A percentile compares a stretch with the other conserved stretches of the same genome.
phyloP scores from a whole-genome alignment of 2,888 invertebrate species.

The Cantharis rustica region DNA sequence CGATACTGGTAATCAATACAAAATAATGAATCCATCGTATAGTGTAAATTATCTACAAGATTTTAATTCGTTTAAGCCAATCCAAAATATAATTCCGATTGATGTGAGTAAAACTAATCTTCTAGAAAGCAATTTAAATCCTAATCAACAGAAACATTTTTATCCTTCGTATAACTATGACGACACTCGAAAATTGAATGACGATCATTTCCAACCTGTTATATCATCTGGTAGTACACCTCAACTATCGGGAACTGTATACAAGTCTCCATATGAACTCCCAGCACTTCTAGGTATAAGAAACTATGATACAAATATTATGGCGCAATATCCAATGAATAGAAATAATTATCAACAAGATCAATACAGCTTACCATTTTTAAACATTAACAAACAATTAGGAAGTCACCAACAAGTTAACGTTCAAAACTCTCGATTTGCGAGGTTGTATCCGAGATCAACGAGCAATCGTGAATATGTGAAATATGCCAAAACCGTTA shows the following conservation, averaged over 20 bases:
- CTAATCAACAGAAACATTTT: background rate
- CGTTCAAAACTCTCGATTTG: slow-evolving; percentile 31
- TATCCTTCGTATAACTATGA: background rate
- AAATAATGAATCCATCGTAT: background rate
- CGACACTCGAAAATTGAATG: slow-evolving; percentile 9
- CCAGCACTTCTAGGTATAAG: slow-evolving; percentile 58
- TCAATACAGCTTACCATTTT: background rate
- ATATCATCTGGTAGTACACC: slow-evolving; percentile 28
- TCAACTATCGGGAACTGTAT: slow-evolving; percentile 33
- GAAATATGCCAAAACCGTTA: slow-evolving; percentile 40
- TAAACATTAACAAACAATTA: background rate
- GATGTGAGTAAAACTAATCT: slow-evolving; percentile 44
- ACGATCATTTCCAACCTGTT: slow-evolving; percentile 45
- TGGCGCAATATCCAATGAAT: slow-evolving; percentile 18
- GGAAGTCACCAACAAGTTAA: background rate
- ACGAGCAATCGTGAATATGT: slow-evolving; percentile 32
- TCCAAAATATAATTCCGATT: slow-evolving; percentile 42
- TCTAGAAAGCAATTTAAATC: slow-evolving; percentile 41
- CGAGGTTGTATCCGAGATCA: slow-evolving; percentile 34
- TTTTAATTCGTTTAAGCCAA: slow-evolving; percentile 37
- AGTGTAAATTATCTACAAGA: slow-evolving; percentile 38
- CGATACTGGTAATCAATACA: background rate
- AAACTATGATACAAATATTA: slow-evolving; percentile 52
- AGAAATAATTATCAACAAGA: background rate
- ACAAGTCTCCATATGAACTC: slow-evolving; percentile 51